A percentile compares a stretch with the other conserved stretches of the same genome.
phyloP scores from a whole-genome alignment of 1,140 invertebrate species.

The Orius laevigatus region DNA sequence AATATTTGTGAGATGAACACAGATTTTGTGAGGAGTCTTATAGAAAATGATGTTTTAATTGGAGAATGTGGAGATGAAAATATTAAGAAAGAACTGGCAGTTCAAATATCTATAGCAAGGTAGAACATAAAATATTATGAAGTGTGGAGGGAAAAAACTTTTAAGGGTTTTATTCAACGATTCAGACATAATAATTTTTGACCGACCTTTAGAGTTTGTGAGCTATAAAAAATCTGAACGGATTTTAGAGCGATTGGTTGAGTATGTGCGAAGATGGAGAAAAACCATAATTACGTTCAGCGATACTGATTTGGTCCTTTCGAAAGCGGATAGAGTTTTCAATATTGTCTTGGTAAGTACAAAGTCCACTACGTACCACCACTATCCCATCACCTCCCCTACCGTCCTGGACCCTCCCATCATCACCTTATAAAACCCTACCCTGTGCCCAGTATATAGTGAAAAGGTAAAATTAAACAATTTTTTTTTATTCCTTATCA shows the following conservation, averaged over 20 bases:
- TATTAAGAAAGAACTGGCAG: neutral
- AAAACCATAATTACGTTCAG: neutral
- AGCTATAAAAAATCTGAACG: neutral
- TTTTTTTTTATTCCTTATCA: too few species aligned
- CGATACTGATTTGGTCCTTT: neutral
- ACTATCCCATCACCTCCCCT: too few species aligned
- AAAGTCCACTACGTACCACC: too few species aligned
- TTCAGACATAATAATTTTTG: neutral
- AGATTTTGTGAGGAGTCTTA: neutral
- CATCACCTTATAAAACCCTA: too few species aligned
- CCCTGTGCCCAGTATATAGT: too few species aligned
- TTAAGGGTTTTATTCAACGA: neutral
- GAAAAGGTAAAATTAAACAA: too few species aligned
- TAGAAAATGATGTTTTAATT: neutral
- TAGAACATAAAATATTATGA: neutral
- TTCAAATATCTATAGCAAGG: constrained; percentile 2
- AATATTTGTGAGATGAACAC: neutral
- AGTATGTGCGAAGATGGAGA: neutral
- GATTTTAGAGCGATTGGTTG: neutral
- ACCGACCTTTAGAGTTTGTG: neutral
- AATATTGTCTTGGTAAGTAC: too few species aligned
- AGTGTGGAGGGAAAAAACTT: neutral
- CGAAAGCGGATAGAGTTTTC: too few species aligned
- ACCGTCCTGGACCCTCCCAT: too few species aligned
- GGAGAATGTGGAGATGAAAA: neutral